Evolutionary conservation across 2,888 invertebrate species (phyloP), one percentile per base, ranked within the genome.

Genomic region (Dolomedes plantarius): DNA sequence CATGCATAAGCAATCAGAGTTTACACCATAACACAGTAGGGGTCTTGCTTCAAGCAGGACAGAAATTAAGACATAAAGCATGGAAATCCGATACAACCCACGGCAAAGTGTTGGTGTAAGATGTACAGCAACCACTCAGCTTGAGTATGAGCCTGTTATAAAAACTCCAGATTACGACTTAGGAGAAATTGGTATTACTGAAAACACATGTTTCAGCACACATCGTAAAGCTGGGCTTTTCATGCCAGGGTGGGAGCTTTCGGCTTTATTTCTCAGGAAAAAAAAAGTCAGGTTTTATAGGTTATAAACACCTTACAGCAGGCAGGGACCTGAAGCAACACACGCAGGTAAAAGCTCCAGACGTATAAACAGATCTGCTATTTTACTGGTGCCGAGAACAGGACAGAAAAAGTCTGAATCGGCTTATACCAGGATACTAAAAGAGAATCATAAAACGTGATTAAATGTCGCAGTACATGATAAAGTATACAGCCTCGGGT

Each of bases 171-270:
- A 71, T 80, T 80, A 81, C 74, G 81, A 82, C 69, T 69, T 28
- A 32, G 64, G 32, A 27, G 64, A 71, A 75, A 64, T 69, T 74
- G 56, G 71, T 41, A 82, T 62, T 75, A 71, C 71, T 32, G 71
- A 75, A 81, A 75, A 82, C 82, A 82, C 64, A 75, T 82, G 82
- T 82, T 71, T n/a, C 23, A 32, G 16, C n/a, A 56, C 77, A 68
- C 77, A 29, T 68, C 77, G 68, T 77, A 77, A 77, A 77, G 31
- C 32, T 13, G 36, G 28, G 28, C 16, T 31, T 67, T 19, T 13
- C 67, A 16, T 36, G n/a, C 67, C 1, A 29, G 29, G 13, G 13
- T n/a, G 1, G 19, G 27, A 28, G 65, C 28, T 65, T 16, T 46
- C 46, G 23, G 56, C 1, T 32, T 32, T 32, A 7, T 32, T 32